Percentiles rank a stretch among this genome's conserved stretches.
These are phyloP conservation scores for Philypnodon macrostomus DNA, from an alignment of 2,797 vertebrate genomes.

Conservation along the genomic window DNA sequence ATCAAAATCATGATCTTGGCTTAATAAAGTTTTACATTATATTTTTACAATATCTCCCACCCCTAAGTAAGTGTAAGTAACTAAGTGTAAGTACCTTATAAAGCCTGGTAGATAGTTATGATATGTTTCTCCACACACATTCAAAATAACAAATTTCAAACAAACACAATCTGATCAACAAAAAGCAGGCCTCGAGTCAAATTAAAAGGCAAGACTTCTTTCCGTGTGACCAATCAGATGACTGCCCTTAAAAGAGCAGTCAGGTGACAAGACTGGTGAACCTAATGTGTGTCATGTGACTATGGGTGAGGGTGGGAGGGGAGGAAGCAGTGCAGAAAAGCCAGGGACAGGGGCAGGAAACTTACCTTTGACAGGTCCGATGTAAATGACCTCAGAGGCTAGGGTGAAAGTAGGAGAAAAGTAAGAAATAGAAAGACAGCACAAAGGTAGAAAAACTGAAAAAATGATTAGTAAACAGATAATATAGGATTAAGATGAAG, in stretches of 20 bases:
- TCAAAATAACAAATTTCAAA: constrained; percentile 5
- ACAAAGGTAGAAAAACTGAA: constrained; percentile 36
- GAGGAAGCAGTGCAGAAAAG: constrained; percentile 60
- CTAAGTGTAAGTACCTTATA: no score
- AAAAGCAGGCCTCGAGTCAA: constrained; percentile 36
- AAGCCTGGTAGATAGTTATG: no score
- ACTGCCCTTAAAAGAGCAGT: constrained; percentile 47
- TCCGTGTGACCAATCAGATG: constrained; percentile 64
- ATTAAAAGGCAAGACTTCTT: constrained; percentile 47
- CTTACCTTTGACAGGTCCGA: constrained; percentile 99
- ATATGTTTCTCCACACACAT: background rate
- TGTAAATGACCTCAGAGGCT: constrained; percentile 99
- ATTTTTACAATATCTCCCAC: no score
- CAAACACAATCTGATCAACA: constrained; percentile 32
- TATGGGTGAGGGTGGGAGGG: constrained; percentile 33
- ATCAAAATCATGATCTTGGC: no score
- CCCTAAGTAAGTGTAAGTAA: no score
- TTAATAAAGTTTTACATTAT: no score
- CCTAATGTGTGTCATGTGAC: constrained; percentile 55
- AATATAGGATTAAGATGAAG: constrained; percentile 39
- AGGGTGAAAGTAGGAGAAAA: constrained; percentile 76
- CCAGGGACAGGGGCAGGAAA: constrained; percentile 68
- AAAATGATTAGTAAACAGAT: constrained; percentile 66
- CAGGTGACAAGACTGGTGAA: constrained; percentile 60
- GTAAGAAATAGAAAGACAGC: constrained; percentile 50